phyloP scores from a whole-genome alignment of 2,113 vertebrate genomes.

The Peromyscus leucopus region DNA sequence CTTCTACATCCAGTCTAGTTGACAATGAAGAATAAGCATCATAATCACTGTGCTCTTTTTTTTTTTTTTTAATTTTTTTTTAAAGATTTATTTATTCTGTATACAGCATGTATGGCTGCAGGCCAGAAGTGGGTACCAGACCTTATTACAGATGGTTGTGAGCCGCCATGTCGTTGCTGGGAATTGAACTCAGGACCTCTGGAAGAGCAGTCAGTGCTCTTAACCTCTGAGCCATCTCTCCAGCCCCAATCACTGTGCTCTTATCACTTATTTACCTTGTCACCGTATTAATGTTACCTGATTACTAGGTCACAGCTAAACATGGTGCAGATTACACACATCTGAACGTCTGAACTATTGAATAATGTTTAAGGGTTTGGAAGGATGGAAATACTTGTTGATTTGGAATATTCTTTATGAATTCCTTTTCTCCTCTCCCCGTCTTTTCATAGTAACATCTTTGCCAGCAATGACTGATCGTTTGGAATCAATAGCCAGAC shows the following conservation, averaged over 20 bases:
- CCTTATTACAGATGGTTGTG: too few relatives aligned
- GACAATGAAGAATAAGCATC: background rate
- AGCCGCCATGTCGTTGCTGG: too few relatives aligned
- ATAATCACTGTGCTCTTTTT: too few relatives aligned
- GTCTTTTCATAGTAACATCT: conserved; percentile 92
- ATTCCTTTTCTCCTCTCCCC: conserved; percentile 46
- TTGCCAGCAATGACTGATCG: conserved; percentile 98
- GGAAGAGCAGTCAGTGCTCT: too few relatives aligned
- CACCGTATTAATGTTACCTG: background rate
- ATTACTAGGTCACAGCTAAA: conserved; percentile 22
- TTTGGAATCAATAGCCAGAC: conserved; percentile 97
- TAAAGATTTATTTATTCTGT: too few relatives aligned
- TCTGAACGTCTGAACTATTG: conserved; percentile 50
- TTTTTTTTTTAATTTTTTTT: too few relatives aligned
- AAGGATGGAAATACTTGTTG: background rate
- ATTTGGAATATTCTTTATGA: conserved; percentile 68
- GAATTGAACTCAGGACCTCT: too few relatives aligned
- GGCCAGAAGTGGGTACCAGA: too few relatives aligned
- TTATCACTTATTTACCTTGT: background rate
- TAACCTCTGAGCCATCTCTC: too few relatives aligned
- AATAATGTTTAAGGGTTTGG: conserved; percentile 47
- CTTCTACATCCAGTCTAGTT: background rate
- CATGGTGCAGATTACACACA: conserved; percentile 31
- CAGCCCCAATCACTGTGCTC: too few relatives aligned
- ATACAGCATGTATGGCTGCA: too few relatives aligned